Conservation (phyloP, 2,888 invertebrate species). For the Leptopilina syphax region DNA sequence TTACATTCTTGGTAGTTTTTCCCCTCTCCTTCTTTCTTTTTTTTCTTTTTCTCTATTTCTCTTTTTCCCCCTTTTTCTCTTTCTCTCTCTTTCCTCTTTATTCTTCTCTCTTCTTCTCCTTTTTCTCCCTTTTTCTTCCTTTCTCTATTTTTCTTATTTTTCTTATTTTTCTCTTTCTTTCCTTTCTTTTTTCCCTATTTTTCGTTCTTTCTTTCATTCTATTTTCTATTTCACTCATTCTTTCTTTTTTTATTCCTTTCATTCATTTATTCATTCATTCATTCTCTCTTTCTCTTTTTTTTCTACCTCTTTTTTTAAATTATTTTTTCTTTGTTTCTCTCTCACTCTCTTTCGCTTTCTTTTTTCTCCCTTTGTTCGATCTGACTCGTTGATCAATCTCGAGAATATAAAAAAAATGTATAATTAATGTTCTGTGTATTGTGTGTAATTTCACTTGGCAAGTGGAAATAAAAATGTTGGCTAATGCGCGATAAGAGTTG, state of each 20-base stretch:
- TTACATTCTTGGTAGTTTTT: not conserved
- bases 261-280: too few species aligned
- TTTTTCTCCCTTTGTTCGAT: not conserved
- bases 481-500: not conserved
- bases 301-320: too few species aligned
- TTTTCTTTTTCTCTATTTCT: too few species aligned
- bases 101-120: too few species aligned
- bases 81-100: not conserved
- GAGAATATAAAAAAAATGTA: not conserved
- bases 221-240: too few species aligned
- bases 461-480: slow-evolving; percentile 12
- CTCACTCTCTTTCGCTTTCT: not conserved
- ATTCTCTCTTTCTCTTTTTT: too few species aligned
- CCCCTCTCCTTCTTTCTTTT: not conserved
- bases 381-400: not conserved
- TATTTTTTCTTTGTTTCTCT: too few species aligned
- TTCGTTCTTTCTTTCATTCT: too few species aligned
- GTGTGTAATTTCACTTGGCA: not conserved
- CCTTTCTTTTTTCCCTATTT: too few species aligned
- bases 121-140: too few species aligned
- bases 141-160: too few species aligned
- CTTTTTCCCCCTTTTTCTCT: not conserved
- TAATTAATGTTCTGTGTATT: not conserved
- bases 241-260: too few species aligned
- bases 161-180: not conserved